These are phyloP conservation scores for Priocnemis perturbator DNA, from an alignment of 2,888 invertebrate genomes.

Conservation along the genomic window DNA sequence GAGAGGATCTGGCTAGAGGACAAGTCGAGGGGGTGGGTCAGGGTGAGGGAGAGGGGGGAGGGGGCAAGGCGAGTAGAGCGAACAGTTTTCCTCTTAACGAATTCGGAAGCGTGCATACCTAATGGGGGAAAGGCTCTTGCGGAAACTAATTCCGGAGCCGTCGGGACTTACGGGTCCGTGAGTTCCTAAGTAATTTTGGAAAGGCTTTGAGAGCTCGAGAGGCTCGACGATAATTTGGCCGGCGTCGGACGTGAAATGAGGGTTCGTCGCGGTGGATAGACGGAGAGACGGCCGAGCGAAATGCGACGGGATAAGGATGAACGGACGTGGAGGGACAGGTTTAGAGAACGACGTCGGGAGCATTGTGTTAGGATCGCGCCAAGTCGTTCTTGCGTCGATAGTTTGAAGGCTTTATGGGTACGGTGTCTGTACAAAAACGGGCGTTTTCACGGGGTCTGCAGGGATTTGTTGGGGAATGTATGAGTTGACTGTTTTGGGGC, in stretches of 20 bases:
- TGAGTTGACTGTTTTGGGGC: no score
- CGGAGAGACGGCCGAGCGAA: conserved; percentile 1
- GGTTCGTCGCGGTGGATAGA: conserved; percentile 30
- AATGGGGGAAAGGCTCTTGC: conserved; percentile 25
- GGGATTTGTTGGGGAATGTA: no score
- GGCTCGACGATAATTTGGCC: conserved; percentile 35
- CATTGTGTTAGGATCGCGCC: background rate
- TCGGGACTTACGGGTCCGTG: conserved; percentile 36
- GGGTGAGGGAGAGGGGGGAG: background rate
- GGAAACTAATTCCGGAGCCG: conserved; percentile 49
- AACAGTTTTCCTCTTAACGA: conserved; percentile 33
- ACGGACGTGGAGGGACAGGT: background rate
- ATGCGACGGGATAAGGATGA: conserved; percentile 6
- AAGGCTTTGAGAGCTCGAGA: conserved; percentile 35
- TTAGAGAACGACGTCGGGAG: background rate
- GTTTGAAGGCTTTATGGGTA: background rate
- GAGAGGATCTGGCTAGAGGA: background rate
- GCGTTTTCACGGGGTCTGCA: no score
- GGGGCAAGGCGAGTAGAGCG: background rate
- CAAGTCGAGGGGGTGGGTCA: background rate
- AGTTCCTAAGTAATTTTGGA: conserved; percentile 49
- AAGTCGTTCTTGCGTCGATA: background rate
- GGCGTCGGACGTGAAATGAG: conserved; percentile 24
- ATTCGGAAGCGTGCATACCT: conserved; percentile 17
- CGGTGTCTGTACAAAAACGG: no score